Evolutionary conservation across 1,140 invertebrate species (phyloP), one percentile per base, ranked within the genome.

Genomic region (Wiebesia pumilae): DNA sequence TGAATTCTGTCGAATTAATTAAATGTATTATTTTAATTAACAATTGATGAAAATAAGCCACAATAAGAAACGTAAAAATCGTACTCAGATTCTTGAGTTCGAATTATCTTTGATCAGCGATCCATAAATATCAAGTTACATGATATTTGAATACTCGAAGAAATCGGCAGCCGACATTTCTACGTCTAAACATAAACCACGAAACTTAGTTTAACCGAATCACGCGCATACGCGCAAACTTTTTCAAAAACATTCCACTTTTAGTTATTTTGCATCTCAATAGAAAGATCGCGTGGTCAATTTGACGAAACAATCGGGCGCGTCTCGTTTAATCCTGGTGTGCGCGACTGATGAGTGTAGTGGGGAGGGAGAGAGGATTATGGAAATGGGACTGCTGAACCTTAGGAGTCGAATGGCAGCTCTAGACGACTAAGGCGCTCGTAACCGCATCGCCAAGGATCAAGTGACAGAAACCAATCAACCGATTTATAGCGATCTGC

Each of bases 401-500:
- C 40, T 85, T 77, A 87, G 78, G 65, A 71, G 80, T 85, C 71
- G 82, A 77, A 58, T 77, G 77, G 86, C 78, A 67, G 85, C 24
- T 51, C 84, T 77, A 88, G 24, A 65, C 35, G 79, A 67, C 35
- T 10, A 21, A 58, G 47, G 30, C 51, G 51, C 3, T 80, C 87
- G 87, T 86, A 79, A 80, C 86, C 77, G 73, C 84, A 87, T 81
- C 88, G 85, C 10, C 86, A 85, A 89, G 91, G 90, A 91, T 93
- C 91, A 89, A 91, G 90, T 90, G 88, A 89, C 90, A 89, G 89
- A 90, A 90, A 90, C 90, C 90, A 92, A 93, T 92, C 91, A 92
- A 89, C 88, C 90, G 90, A 92, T 91, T 92, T 92, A 92, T 92
- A 91, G 88, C 87, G 91, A 92, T 91, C 88, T 88, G 87, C 85